These are phyloP conservation scores for Idris sp. DNA, from an alignment of 1,140 invertebrate species.

Conservation along the genomic window DNA sequence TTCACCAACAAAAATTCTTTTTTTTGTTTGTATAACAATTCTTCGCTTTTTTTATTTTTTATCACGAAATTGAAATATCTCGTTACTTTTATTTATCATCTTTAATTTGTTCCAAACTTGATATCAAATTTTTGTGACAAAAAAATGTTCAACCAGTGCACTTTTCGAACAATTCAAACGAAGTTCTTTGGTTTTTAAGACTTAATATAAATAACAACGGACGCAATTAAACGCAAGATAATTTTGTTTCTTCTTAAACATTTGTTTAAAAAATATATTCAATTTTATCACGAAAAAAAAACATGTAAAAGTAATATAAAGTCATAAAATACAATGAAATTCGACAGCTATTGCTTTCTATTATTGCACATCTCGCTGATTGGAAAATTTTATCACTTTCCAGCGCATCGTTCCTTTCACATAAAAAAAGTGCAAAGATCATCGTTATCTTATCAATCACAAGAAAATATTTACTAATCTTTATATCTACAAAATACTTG, in stretches of 20 bases:
- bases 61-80: slow-evolving; percentile 30
- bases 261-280: too few species aligned
- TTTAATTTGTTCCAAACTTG: neutral
- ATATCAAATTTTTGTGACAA: slow-evolving; percentile 8
- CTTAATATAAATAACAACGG: slow-evolving; percentile 66
- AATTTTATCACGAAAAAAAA: too few species aligned
- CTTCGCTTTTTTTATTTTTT: slow-evolving; percentile 47
- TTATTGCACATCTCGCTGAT: slow-evolving; percentile 15
- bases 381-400: slow-evolving; percentile 1
- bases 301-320: too few species aligned
- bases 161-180: slow-evolving; percentile 24
- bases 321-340: slow-evolving; percentile 14
- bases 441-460: neutral
- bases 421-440: too few species aligned
- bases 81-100: neutral
- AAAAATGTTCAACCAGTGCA: slow-evolving; percentile 21
- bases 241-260: neutral
- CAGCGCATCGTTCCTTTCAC: neutral
- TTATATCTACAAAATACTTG: too few species aligned
- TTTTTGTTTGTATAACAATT: too few species aligned
- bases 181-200: slow-evolving; percentile 68
- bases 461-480: neutral
- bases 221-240: slow-evolving; percentile 34
- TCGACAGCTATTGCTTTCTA: slow-evolving; percentile 8
- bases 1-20: too few species aligned